Base-by-base conservation (phyloP, 2,113 vertebrate genomes). In the Suncus etruscus region DNA sequence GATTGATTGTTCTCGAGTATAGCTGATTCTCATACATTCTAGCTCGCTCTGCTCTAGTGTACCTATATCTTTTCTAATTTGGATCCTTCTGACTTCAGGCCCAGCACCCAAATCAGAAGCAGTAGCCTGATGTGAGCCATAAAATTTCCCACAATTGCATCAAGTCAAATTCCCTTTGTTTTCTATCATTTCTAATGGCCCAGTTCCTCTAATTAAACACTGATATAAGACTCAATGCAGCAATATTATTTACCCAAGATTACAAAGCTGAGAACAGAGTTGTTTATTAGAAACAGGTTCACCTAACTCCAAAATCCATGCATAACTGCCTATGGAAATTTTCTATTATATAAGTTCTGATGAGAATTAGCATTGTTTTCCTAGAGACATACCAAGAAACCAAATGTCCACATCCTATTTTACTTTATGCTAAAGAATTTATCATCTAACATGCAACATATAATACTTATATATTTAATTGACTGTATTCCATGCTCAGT, bases 391-490 rank as follows among this genome's bases (percentile, higher is more conserved):
- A 85, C 47, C 83, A 92, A 86, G 72, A 29, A 93, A 81, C 45
- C 48, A 87, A 91, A 25, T 5, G 11, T 39, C 16, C 14, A 18
- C 20, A 68, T 24, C 47, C 29, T 88, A 18, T 66, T 90, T 87
- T 95, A 83, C 87, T 90, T 90, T 87, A 79, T n/a, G 51, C 31
- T 54, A 39, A 31, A 77, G 24, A 89, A 79, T 69, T 76, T 86
- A 92, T 86, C 68, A 76, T n/a, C 39, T 70, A 58, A 81, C 70
- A 39, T 39, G 39, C 39, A 39, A 39, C 39, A 39, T 39, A 39
- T 39, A 3, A 66, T 39, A 74, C 32, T 78, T 81, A 0, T 79
- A 39, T 68, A 85, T 75, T 91, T 94, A 82, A 0, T 47, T 83
- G 14, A 79, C 8, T 83, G 51, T 51, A 61, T 86, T 2, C 29